Base-by-base conservation (phyloP, 2,888 invertebrate species). In the Timema cristinae region DNA sequence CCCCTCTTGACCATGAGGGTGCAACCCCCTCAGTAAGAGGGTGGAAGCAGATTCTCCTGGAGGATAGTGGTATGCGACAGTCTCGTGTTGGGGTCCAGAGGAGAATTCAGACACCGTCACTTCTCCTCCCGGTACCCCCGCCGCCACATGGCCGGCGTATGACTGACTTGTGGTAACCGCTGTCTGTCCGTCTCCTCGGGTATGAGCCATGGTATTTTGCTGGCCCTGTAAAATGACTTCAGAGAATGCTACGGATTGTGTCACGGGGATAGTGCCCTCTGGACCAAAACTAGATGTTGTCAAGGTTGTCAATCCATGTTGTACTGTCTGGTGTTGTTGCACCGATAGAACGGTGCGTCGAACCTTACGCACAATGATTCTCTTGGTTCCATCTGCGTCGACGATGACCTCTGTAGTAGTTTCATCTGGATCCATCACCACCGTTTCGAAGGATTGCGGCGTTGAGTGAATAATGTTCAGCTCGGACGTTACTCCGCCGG, bases 391-490 rank as follows among this genome's bases (percentile, higher is more conserved):
- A 80, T 93, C 93, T 16, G 92, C 88, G 78, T 92, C 92, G 0
- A 90, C 87, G n/a, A 91, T 87, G 5, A 93, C 90, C 82, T 92
- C 91, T 0, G 93, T 93, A 0, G 91, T 92, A 2, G 92, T 91
- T 79, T 92, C 91, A 80, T 92, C 92, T 0, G 93, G 93, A 80
- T 93, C 92, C 0, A 91, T 88, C 80, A 93, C 88, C 6, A 92
- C 86, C 0, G 93, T 93, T 81, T 93, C 93, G 78, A 93, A 93
- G 0, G 92, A 87, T 77, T 91, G 90, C 0, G 92, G 91, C 50
- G 89, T 83, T 68, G 89, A 88, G 79, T 91, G 92, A 9, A 88
- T 85, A 52, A 93, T 91, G 77, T 88, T 90, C 15, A 93, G 80
- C 77, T 91, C 89, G 0, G 91, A 88, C 8, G 61, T 68, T n/a